Base-by-base conservation (phyloP, 2,797 vertebrate species). In the Leptoclinus maculatus region DNA sequence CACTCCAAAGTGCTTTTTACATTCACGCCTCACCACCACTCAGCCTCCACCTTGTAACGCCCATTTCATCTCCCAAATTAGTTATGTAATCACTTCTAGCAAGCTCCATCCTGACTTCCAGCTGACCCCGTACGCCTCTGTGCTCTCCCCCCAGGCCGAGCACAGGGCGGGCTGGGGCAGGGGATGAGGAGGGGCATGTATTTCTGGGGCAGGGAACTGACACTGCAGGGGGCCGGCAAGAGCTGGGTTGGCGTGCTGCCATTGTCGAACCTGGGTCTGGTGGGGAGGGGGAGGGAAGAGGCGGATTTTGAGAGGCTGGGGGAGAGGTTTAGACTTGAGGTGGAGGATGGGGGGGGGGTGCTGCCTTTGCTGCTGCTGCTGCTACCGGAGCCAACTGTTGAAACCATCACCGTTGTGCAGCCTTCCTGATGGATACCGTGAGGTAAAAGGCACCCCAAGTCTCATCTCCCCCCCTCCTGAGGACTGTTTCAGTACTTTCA, bases 181-280 rank as follows among this genome's bases (percentile, higher is more conserved):
- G 92, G 91, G 87, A 91, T 84, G 87, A 92, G 90, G 90, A 91
- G 91, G 84, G 93, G 92, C 91, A 80, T 94, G 93, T 94, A 89
- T 93, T 71, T 90, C 88, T 91, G 80, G 87, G 89, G 90, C 84
- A 89, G 77, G 83, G 87, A 91, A 92, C 91, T 93, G 91, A 92
- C 89, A 88, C 85, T 84, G 91, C 90, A 92, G 94, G 93, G 94
- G 94, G 90, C 90, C 88, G 94, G 95, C 95, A 96, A 95, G 95
- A 96, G 95, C 91, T 95, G 95, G 95, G 95, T 95, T 96, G 95
- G 95, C 95, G 94, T 96, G 95, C 95, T 95, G 95, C 95, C 95
- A 95, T 95, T 94, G 94, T 95, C 94, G 74, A 92, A 95, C 95
- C 94, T 93, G 91, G 92, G 87, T 87, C 51, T 89, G 82, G 77